phyloP scores from a whole-genome alignment of 2,888 invertebrate genomes.

The Tetragnatha montana region DNA sequence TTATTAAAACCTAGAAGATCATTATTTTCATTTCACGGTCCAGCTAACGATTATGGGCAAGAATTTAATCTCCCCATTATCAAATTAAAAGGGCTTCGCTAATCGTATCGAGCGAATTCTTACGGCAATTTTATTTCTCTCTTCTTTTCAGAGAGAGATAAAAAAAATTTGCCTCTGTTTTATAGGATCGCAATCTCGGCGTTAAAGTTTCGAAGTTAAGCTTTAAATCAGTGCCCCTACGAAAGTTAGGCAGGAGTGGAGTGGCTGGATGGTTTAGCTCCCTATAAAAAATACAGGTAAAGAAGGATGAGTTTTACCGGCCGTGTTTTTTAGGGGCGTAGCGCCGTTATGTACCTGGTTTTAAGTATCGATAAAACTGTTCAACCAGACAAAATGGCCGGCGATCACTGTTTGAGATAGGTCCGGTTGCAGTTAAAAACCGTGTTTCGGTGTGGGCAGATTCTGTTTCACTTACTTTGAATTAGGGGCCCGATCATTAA shows the following conservation, averaged over 20 bases:
- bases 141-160: not conserved
- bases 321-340: constrained; percentile 5
- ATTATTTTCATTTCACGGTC: constrained; percentile 40
- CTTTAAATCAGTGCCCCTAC: constrained; percentile 15
- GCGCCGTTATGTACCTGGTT: constrained; percentile 38
- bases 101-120: constrained; percentile 23
- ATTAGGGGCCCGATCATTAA: not conserved
- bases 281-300: constrained; percentile 21
- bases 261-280: constrained; percentile 25
- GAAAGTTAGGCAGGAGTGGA: not conserved
- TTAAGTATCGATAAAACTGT: constrained; percentile 42
- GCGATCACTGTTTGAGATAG: constrained; percentile 23
- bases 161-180: constrained; percentile 11
- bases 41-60: constrained; percentile 38
- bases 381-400: constrained; percentile 22
- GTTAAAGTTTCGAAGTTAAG: constrained; percentile 24
- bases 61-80: constrained; percentile 44
- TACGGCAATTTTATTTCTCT: constrained; percentile 33
- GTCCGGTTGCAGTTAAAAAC: constrained; percentile 8
- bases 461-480: constrained; percentile 7
- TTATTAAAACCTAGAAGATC: constrained; percentile 32
- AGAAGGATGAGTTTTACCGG: constrained; percentile 20
- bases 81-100: constrained; percentile 31
- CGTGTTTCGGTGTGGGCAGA: not conserved
- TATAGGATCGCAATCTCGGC: constrained; percentile 27